Conservation (phyloP, 2,797 vertebrate species). For the Astyanax mexicanus region DNA sequence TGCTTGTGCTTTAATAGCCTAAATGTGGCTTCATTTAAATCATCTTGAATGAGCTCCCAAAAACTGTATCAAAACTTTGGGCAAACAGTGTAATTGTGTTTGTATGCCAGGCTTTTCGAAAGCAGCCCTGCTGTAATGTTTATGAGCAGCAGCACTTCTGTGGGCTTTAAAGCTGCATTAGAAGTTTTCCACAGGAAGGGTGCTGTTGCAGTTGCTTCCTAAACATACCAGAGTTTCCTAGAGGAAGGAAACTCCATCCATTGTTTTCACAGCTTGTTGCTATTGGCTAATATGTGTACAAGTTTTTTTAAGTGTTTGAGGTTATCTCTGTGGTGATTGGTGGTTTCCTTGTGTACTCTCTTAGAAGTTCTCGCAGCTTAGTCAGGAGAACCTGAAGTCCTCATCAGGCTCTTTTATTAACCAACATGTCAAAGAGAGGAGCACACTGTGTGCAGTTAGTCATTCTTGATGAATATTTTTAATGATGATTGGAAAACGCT, state of each 20-base stretch:
- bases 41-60: not conserved
- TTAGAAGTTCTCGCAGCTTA: slow-evolving; percentile 17
- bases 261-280: slow-evolving; percentile 74
- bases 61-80: not conserved
- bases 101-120: slow-evolving; percentile 13
- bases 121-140: slow-evolving; percentile 16
- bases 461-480: slow-evolving; percentile 3
- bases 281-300: slow-evolving; percentile 60
- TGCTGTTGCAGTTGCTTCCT: slow-evolving; percentile 61
- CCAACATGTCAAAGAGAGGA: not conserved
- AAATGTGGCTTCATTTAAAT: not conserved
- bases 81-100: not conserved
- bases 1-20: not conserved
- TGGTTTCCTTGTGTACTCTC: slow-evolving; percentile 49
- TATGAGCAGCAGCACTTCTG: slow-evolving; percentile 21
- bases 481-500: slow-evolving; percentile 9
- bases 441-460: slow-evolving; percentile 22
- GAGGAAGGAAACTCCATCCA: slow-evolving; percentile 71
- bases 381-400: not conserved
- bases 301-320: slow-evolving; percentile 62
- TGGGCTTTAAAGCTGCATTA: slow-evolving; percentile 13
- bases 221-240: slow-evolving; percentile 61
- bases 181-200: slow-evolving; percentile 58
- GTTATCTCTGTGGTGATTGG: slow-evolving; percentile 58
- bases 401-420: slow-evolving; percentile 16